Percentiles rank a stretch among this genome's conserved stretches.
phyloP scores from a whole-genome alignment of 1,140 invertebrate genomes.

The Bombus turneri region DNA sequence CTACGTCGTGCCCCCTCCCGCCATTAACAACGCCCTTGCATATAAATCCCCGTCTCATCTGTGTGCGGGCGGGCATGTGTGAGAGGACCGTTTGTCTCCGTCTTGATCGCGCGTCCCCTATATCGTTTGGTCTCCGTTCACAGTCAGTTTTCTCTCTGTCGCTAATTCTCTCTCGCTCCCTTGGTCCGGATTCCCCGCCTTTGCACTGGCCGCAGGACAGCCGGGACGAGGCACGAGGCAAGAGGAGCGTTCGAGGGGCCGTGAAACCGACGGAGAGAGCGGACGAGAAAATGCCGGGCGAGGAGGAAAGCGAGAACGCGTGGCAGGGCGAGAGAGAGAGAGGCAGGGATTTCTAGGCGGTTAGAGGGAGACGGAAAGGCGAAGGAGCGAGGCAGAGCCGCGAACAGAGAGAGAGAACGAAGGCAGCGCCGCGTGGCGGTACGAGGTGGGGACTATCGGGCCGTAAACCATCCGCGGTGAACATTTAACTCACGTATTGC shows the following conservation, averaged over 20 bases:
- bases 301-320: constrained; percentile 38
- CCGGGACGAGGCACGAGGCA: constrained; percentile 65
- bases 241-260: constrained; percentile 65
- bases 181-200: constrained; percentile 72
- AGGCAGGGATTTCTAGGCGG: constrained; percentile 52
- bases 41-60: constrained; percentile 78
- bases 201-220: constrained; percentile 74
- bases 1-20: constrained; percentile 68
- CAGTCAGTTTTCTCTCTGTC: constrained; percentile 52
- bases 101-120: constrained; percentile 59
- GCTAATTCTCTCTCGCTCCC: constrained; percentile 54
- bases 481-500: constrained; percentile 84
- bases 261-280: constrained; percentile 79
- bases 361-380: constrained; percentile 29
- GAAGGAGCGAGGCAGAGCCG: constrained; percentile 55
- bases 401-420: constrained; percentile 70
- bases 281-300: constrained; percentile 20
- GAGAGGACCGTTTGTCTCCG: constrained; percentile 71
- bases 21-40: constrained; percentile 83
- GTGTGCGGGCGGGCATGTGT: constrained; percentile 48
- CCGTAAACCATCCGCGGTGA: constrained; percentile 83
- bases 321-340: constrained; percentile 37
- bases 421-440: constrained; percentile 82
- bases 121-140: constrained; percentile 46
- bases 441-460: constrained; percentile 82